These are phyloP conservation scores for Anseranas semipalmata DNA, from an alignment of 2,113 vertebrate species.

Conservation along the genomic window DNA sequence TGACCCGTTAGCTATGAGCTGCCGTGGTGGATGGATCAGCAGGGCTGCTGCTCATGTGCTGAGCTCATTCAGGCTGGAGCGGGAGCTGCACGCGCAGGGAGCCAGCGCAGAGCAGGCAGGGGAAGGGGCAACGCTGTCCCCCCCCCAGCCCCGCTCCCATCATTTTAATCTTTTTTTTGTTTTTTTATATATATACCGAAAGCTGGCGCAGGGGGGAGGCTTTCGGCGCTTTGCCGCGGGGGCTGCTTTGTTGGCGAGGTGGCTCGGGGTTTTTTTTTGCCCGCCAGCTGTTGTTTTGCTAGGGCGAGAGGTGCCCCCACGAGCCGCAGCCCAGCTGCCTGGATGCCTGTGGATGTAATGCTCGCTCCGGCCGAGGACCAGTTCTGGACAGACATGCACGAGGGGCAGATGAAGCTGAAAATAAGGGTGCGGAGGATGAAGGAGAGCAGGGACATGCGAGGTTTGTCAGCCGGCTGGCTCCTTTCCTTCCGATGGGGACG, in stretches of 20 bases:
- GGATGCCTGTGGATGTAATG: conserved; percentile 88
- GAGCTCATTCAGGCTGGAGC: conserved; percentile 58
- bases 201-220: background rate
- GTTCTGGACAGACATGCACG: conserved; percentile 85
- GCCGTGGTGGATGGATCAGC: conserved; percentile 50
- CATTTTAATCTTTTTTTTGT: background rate
- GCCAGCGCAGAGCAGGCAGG: conserved; percentile 35
- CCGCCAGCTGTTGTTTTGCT: conserved; percentile 42
- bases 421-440: conserved; percentile 91
- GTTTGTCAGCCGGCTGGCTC: conserved; percentile 76
- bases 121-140: background rate
- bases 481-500: conserved; percentile 6
- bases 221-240: background rate
- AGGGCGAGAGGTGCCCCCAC: conserved; percentile 25
- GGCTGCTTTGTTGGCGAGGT: background rate
- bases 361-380: conserved; percentile 83
- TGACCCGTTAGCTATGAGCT: conserved; percentile 80
- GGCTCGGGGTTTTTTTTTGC: background rate
- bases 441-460: conserved; percentile 87
- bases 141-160: conserved; percentile 6
- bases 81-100: background rate
- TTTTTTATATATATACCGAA: conserved; percentile 5
- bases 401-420: conserved; percentile 90
- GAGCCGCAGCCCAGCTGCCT: conserved; percentile 49
- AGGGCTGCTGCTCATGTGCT: conserved; percentile 9